Evolutionary conservation across 2,113 vertebrate genomes (phyloP).

Genomic region (Ursus arctos): DNA sequence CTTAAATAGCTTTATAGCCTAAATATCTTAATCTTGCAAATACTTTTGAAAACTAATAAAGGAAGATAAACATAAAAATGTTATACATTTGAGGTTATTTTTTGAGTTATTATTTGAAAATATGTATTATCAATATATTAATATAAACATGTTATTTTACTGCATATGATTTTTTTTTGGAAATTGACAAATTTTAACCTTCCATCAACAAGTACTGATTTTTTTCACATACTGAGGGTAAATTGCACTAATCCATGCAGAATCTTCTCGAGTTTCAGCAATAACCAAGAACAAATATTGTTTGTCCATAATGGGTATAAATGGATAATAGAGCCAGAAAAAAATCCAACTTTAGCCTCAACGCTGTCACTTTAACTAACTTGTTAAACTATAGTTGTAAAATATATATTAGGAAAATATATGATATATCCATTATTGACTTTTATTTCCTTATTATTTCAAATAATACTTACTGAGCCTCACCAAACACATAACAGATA

Average conservation of each 20-base stretch:
- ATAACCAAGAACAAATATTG: not conserved
- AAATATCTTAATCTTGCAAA: conserved; percentile 36
- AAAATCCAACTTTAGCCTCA: not conserved
- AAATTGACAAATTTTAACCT: conserved; percentile 28
- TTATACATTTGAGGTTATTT: not conserved
- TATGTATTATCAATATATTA: not conserved
- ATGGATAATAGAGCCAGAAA: not conserved
- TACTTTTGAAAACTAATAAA: not conserved
- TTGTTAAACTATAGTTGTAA: not conserved
- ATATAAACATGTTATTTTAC: not conserved
- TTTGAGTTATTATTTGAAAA: not conserved
- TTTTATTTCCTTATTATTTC: conserved; percentile 1
- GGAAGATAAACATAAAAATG: not conserved
- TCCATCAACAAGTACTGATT: not conserved
- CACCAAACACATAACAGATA: not conserved
- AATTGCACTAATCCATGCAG: not conserved
- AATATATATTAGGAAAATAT: not conserved
- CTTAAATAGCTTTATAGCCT: too few species aligned
- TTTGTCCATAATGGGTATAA: not conserved
- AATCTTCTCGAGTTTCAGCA: conserved; percentile 7
- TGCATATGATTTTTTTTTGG: not conserved
- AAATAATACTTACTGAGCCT: not conserved
- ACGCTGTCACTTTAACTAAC: not conserved
- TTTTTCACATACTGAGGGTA: conserved; percentile 38
- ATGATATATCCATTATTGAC: not conserved